Conservation (phyloP, 2,888 invertebrate genomes). For the Conops quadrifasciatus region DNA sequence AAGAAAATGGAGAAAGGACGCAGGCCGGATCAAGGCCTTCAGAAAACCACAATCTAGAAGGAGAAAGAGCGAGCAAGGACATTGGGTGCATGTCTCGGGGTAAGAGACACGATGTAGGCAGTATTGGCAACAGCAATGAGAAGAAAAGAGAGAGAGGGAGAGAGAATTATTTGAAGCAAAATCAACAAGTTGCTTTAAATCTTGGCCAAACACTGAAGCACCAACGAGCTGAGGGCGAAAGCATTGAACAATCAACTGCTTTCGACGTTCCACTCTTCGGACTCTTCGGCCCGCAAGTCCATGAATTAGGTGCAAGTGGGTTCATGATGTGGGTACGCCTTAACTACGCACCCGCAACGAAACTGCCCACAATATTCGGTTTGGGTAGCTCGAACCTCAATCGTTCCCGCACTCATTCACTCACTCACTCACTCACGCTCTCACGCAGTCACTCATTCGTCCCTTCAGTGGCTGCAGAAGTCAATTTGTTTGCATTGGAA, state of each 20-base stretch:
- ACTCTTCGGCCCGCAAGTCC: background rate
- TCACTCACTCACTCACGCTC: background rate
- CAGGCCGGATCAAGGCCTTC: background rate
- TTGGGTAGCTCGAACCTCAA: background rate
- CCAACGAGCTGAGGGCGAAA: background rate
- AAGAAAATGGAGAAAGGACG: background rate
- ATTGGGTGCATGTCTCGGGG: too few species aligned
- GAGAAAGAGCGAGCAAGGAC: background rate
- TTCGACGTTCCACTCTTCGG: too few species aligned
- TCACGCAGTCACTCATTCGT: background rate
- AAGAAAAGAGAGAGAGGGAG: background rate
- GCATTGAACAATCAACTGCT: background rate
- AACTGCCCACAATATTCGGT: background rate
- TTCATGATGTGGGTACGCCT: too few species aligned
- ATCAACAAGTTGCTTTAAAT: conserved; percentile 32
- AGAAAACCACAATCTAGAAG: background rate
- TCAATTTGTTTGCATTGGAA: conserved; percentile 31
- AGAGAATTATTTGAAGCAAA: conserved; percentile 16
- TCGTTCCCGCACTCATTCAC: background rate
- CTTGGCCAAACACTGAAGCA: conserved; percentile 8
- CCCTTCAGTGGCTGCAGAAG: conserved; percentile 33
- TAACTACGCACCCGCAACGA: conserved; percentile 17
- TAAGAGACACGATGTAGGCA: too few species aligned
- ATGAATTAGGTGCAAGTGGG: background rate
- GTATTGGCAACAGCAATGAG: too few species aligned